Evolutionary conservation across 1,140 invertebrate species (phyloP).

Genomic region (Bicyclus anynana): DNA sequence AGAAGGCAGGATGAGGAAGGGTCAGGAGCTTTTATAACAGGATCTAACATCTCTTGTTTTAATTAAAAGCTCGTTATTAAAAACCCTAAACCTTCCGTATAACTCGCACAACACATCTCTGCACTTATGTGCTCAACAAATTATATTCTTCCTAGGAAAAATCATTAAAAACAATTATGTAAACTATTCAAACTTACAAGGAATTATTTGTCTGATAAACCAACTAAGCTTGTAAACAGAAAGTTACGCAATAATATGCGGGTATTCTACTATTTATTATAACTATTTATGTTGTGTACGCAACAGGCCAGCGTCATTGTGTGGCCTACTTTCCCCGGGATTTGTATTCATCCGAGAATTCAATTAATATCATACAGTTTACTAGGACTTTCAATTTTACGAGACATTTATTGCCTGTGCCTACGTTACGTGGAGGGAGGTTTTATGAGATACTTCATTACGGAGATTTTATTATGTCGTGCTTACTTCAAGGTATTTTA

Average conservation of each 20-base stretch:
- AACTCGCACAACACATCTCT: no score
- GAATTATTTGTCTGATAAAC: neutral
- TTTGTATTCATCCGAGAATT: conserved; percentile 18
- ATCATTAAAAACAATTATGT: neutral
- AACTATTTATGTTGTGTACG: conserved; percentile 10
- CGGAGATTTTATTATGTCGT: conserved; percentile 15
- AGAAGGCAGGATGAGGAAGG: no score
- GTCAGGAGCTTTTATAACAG: no score
- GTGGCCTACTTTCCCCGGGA: conserved; percentile 55
- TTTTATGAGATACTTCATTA: conserved; percentile 21
- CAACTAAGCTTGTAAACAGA: neutral
- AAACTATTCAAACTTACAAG: neutral
- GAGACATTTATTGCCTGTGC: conserved; percentile 25
- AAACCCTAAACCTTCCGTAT: no score
- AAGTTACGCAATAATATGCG: neutral
- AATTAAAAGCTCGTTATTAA: no score
- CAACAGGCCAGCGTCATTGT: conserved; percentile 6
- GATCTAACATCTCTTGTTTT: no score
- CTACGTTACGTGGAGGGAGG: conserved; percentile 1
- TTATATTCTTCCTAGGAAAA: no score
- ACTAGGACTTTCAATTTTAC: conserved; percentile 13
- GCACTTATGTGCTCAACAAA: no score
- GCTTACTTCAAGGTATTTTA: conserved; percentile 6
- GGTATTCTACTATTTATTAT: neutral
- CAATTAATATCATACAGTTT: conserved; percentile 11